Evolutionary conservation across 2,888 invertebrate species (phyloP), one percentile per base, ranked within the genome.

Genomic region (Mythimna albipuncta): DNA sequence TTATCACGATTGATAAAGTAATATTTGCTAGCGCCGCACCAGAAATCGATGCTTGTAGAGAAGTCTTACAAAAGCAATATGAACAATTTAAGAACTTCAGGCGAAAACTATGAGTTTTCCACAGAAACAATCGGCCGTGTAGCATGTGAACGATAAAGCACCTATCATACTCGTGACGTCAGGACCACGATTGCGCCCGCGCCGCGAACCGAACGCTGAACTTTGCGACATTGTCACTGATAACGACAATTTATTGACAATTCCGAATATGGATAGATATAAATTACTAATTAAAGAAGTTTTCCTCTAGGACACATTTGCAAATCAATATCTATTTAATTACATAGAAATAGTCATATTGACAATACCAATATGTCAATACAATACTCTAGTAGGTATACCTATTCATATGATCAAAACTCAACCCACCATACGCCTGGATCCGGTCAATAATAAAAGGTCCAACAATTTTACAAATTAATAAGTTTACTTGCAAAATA

Each of bases 151-250:
- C 90, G 93, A 92, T 93, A 93, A 92, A 90, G 85, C 89, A 90
- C 85, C 89, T 93, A 94, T 93, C 92, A 90, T 89, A 87, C 86
- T 83, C 76, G 89, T 95, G 94, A 95, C 95, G 95, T 95, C 94
- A 94, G 80, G 79, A 83, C 71, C 78, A 87, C 90, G 90, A 89
- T 90, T 89, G 91, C 87, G 88, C 86, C 67, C 81, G 84, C 80
- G 78, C 83, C 81, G 79, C 81, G 81, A 85, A 81, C 83, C 91
- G 90, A 90, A 76, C 89, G 89, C 91, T 93, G 93, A 93, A 94
- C 94, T 93, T 90, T 89, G 91, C 91, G 93, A 92, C 94, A 93
- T 92, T 92, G 92, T 89, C 90, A 89, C 91, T 91, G 94, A 94
- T 95, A 93, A 93, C 88, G 81, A 88, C 86, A 89, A 90, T 88